Base-by-base conservation (phyloP, 2,797 vertebrate genomes). In the Diplodus puntazzo region DNA sequence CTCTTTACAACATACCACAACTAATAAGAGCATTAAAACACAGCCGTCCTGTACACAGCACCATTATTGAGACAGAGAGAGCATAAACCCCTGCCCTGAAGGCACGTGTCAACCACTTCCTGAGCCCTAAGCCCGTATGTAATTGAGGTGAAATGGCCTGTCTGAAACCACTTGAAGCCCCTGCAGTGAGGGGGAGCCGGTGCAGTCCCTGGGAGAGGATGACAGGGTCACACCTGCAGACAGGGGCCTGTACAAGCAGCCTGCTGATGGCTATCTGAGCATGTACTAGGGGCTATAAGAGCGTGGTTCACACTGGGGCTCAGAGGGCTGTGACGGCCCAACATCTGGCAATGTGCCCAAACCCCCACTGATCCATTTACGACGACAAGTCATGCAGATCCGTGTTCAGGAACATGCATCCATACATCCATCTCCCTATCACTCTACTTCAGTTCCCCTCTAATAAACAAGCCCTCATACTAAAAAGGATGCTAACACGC, bases 141-240 rank as follows among this genome's bases (percentile, higher is more conserved):
- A 89, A 87, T 73, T 84, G 89, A 84, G 81, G 70, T 77, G 79
- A 87, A 83, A 84, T 48, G 49, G 62, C 60, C 82, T 58, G 73
- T 82, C 88, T 84, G 77, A 86, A 77, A 89, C 62, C 77, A 85
- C 82, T 6, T 89, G 81, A 86, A 88, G 82, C 65, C 66, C 30
- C 60, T 54, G 60, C 72, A 80, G 75, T 18, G 72, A 75, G 60
- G 70, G 42, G 62, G 62, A 65, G 73, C 11, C n/a, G 46, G n/a
- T 50, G 70, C 67, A 83, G 72, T 87, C 75, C 65, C 77, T 49
- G 20, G 49, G 65, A 86, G 78, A 76, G 80, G 77, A 84, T 64
- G 70, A 81, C 72, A 79, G 72, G 80, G 80, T 92, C 86, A 84
- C 79, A 65, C 85, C 87, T 90, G 75, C 76, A 87, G 65, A 73